These are phyloP conservation scores for Parazoanthus swiftii DNA, from an alignment of 92 coral and sea anemone genomes.

Conservation along the genomic window DNA sequence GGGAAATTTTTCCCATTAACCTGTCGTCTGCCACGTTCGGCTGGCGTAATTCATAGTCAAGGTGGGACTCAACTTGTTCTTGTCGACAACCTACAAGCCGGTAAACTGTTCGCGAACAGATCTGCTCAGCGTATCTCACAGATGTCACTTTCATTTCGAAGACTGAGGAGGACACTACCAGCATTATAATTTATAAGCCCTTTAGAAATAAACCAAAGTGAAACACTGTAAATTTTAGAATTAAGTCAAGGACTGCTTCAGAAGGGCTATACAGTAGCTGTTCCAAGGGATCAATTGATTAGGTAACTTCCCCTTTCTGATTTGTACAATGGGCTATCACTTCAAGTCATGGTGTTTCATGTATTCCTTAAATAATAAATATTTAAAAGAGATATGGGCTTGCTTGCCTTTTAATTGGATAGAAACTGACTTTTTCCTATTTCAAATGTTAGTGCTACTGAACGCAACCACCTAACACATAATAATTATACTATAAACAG, in stretches of 20 bases:
- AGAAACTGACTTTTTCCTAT: too few species aligned
- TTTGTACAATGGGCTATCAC: slow-evolving; percentile 4
- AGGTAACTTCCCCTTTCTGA: neutral
- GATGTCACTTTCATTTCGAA: neutral
- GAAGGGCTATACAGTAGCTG: neutral
- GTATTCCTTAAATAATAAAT: slow-evolving; percentile 23
- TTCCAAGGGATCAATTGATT: neutral
- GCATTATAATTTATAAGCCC: slow-evolving; percentile 11
- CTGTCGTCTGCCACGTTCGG: neutral
- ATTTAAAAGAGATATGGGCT: neutral
- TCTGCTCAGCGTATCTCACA: neutral
- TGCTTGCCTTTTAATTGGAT: neutral
- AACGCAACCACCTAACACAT: too few species aligned
- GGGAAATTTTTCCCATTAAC: neutral
- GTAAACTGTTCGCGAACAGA: neutral
- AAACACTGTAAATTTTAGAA: neutral
- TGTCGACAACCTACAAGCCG: neutral
- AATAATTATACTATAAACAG: too few species aligned
- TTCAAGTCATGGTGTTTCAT: slow-evolving; percentile 6
- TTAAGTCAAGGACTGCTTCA: neutral
- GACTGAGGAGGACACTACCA: neutral
- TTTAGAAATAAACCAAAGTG: neutral
- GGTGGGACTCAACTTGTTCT: neutral
- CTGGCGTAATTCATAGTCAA: neutral
- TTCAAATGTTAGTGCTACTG: too few species aligned